These are phyloP conservation scores for Microcebus griseorufus DNA, from an alignment of 2,113 vertebrate species.

Conservation along the genomic window DNA sequence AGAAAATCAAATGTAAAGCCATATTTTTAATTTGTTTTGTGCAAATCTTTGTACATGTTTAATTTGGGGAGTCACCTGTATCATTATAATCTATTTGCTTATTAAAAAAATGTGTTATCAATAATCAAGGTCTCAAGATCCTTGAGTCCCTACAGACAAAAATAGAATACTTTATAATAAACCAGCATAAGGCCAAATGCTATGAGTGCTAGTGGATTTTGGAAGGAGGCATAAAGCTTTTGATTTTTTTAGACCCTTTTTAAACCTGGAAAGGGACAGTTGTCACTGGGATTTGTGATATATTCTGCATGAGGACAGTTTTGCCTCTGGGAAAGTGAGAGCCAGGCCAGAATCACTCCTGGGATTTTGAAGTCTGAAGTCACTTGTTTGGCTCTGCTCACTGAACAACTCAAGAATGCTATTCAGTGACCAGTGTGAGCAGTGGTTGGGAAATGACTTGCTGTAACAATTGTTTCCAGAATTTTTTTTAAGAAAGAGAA, in stretches of 20 bases:
- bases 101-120: not conserved
- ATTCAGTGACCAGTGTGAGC: not conserved
- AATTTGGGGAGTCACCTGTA: not conserved
- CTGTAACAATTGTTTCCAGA: not conserved
- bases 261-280: not conserved
- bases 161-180: not conserved
- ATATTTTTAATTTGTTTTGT: not conserved
- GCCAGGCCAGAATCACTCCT: not conserved
- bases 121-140: not conserved
- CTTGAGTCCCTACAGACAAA: not conserved
- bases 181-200: not conserved
- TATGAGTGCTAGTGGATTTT: not conserved
- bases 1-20: constrained; percentile 15
- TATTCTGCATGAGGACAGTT: constrained; percentile 15
- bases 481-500: constrained; percentile 29
- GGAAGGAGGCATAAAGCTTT: not conserved
- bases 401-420: constrained; percentile 35
- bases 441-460: constrained; percentile 8
- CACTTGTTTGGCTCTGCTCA: constrained; percentile 56
- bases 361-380: constrained; percentile 55
- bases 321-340: constrained; percentile 55
- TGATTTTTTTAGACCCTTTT: not conserved
- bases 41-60: not conserved
- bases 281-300: not conserved
- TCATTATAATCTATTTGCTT: not conserved